Base-by-base conservation (phyloP, 2,797 vertebrate genomes). In the Podargus strigoides region DNA sequence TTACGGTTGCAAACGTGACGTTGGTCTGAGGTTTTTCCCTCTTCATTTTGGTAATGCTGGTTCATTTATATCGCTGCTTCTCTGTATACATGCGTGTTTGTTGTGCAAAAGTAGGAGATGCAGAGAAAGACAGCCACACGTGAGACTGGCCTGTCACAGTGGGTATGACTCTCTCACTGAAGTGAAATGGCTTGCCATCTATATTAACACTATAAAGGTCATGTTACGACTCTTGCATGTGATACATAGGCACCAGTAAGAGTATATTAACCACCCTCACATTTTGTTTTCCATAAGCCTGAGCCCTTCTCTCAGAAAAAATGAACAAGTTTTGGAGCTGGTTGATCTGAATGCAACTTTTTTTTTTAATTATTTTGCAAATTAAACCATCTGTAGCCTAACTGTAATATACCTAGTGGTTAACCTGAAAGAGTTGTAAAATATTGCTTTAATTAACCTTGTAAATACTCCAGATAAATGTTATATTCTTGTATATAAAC, bases 401-500 rank as follows among this genome's bases (percentile, higher is more conserved):
- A 96, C 75, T 98, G 97, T 98, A 98, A 98, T 96, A 98, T 98
- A 98, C 95, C 68, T 94, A 97, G 94, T 96, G 95, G 94, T 96
- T 96, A 97, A 97, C 95, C 95, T 96, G 79, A 93, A 96, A 97
- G 94, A 98, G 98, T 98, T 98, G 98, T 98, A 98, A 98, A 98
- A 98, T 98, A 98, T 97, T 98, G 97, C 97, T 98, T 98, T 98
- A 97, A 97, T 97, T 97, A 97, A 97, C 96, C 96, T 97, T 98
- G 98, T 98, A 98, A 98, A 98, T 98, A 98, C 85, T 97, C 95
- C 97, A 98, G 97, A 98, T 98, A 97, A 98, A 98, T 98, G 95
- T 97, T 98, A 98, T 98, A 98, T 98, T 98, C 97, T 98, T 98
- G 98, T 98, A 98, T 97, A 98, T 98, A 98, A 98, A 98, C 95